Base-by-base conservation (phyloP, 1,140 invertebrate species). In the Caenorhabditis inopinata region DNA sequence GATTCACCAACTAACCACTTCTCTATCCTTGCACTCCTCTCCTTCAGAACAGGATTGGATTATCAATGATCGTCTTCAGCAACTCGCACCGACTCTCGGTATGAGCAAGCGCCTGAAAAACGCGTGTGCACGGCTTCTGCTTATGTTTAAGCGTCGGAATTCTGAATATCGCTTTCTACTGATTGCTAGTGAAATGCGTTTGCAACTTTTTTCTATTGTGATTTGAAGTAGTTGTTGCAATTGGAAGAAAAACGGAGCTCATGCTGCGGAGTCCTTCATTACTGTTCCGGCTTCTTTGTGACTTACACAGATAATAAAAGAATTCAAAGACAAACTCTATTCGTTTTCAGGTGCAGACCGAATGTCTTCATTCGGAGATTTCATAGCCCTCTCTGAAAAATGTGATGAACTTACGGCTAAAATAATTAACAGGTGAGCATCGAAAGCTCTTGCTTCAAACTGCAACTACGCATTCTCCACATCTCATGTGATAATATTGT, bases 331-430 rank as follows among this genome's bases (percentile, higher is more conserved):
- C 47, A 11, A n/a, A n/a, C n/a, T n/a, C 27, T 53, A 23, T 16
- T 25, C n/a, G 35, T 29, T 81, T 84, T 14, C 79, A 91, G 96
- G 96, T 42, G 96, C 96, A 18, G 97, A 99, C 89, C 92, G 97
- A 75, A 98, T 99, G 97, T 97, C 95, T 5, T 98, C 96, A 12
- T 99, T 98, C 90, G 96, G 97, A 0, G 97, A 99, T 90, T 98
- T 99, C 89, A 92, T 98, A 46, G 95, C 96, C 12, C 88, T 99
- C 0, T 98, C 96, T 0, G 95, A 97, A 87, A 86, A 90, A 1
- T 99, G 96, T 89, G 97, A 99, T 90, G 92, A 91, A 29, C 83
- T 92, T 14, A 98, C 96, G 0, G 96, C 91, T 53, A 92, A 89
- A 86, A 92, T 93, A 9, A 93, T 93, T 73, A 92, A 79, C 46